Conservation (phyloP, 2,888 invertebrate species). For the Yponomeuta plumbellus region DNA sequence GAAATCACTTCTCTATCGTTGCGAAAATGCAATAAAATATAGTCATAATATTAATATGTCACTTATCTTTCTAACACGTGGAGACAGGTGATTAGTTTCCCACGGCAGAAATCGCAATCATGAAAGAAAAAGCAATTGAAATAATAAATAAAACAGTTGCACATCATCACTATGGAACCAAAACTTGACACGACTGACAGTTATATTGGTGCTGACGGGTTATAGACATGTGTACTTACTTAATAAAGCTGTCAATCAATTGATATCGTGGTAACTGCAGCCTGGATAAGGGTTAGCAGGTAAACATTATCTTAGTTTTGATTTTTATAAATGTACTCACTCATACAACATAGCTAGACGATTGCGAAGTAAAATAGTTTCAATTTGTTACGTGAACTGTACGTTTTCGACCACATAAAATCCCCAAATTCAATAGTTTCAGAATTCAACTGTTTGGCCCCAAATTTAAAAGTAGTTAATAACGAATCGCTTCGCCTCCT, state of each 20-base stretch:
- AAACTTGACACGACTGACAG: background rate
- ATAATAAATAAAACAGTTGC: background rate
- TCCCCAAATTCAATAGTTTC: too few relatives aligned
- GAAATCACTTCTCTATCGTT: background rate
- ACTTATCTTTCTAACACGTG: background rate
- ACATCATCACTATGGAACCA: background rate
- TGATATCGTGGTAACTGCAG: background rate
- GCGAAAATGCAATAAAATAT: constrained; percentile 1
- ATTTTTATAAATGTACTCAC: background rate
- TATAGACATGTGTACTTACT: background rate
- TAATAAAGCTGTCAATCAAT: background rate
- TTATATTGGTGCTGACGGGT: background rate
- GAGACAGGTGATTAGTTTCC: background rate
- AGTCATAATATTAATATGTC: background rate
- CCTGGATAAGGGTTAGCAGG: background rate
- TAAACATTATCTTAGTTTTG: background rate
- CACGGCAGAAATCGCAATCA: background rate
- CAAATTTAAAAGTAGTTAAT: too few relatives aligned
- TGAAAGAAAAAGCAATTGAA: background rate
- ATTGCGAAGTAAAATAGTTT: background rate
- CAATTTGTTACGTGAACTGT: too few relatives aligned
- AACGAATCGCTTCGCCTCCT: too few relatives aligned
- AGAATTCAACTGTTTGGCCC: too few relatives aligned
- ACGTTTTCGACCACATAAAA: too few relatives aligned
- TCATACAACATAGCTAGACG: background rate